phyloP scores from a whole-genome alignment of 2,113 vertebrate species.

The Melanotaenia duboulayi region DNA sequence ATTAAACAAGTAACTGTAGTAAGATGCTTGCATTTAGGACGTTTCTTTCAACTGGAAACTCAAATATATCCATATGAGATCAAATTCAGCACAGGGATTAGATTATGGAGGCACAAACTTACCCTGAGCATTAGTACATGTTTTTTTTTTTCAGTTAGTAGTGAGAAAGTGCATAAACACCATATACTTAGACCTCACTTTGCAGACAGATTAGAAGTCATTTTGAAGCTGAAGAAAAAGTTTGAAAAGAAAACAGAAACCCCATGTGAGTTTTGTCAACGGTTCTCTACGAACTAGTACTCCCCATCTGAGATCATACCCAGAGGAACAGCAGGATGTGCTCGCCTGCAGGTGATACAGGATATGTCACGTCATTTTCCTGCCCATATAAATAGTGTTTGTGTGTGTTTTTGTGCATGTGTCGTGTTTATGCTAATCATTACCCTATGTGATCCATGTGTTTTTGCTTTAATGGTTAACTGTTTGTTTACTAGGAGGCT shows the following conservation, averaged over 20 bases:
- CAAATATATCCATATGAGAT: not conserved
- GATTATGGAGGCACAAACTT: not conserved
- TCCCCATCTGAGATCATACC: constrained; percentile 27
- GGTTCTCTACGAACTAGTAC: constrained; percentile 19
- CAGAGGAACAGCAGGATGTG: constrained; percentile 43
- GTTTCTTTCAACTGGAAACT: not conserved
- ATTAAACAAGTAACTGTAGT: not conserved
- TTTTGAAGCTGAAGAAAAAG: constrained; percentile 35
- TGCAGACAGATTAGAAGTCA: constrained; percentile 22
- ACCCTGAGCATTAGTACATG: not conserved
- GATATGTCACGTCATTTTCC: constrained; percentile 59
- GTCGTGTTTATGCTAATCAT: constrained; percentile 36
- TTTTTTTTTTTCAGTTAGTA: constrained; percentile 19
- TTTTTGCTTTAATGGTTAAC: constrained; percentile 66
- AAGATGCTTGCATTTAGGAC: not conserved
- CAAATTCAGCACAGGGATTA: not conserved
- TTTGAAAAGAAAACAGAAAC: constrained; percentile 71
- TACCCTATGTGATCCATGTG: constrained; percentile 61
- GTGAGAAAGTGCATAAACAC: not conserved
- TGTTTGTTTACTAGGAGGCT: constrained; percentile 70
- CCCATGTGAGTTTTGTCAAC: constrained; percentile 12
- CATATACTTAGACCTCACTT: constrained; percentile 17
- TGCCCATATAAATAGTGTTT: constrained; percentile 39
- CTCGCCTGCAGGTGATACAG: constrained; percentile 51
- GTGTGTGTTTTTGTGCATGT: constrained; percentile 18